Conservation (phyloP, 1,140 invertebrate species). For the Orius insidiosus region DNA sequence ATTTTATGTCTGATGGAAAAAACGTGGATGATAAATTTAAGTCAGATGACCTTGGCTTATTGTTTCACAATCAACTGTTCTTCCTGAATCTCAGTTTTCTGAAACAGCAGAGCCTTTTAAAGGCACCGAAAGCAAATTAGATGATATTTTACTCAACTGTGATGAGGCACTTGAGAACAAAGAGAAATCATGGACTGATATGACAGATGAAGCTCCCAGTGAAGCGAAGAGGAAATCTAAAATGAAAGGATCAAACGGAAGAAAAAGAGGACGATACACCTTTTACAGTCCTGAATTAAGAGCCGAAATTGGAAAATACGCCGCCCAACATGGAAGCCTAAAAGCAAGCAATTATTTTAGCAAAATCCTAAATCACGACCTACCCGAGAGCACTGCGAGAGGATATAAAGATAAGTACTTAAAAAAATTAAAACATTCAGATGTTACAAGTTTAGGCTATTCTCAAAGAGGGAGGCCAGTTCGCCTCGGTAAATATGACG, state of each 20-base stretch:
- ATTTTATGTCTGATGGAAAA: too few relatives aligned
- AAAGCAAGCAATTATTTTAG: constrained; percentile 25
- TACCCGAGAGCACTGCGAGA: constrained; percentile 26
- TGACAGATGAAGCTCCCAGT: not conserved
- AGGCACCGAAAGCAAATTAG: not conserved
- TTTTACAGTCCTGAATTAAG: constrained; percentile 26
- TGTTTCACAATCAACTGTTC: too few relatives aligned
- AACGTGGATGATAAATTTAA: too few relatives aligned
- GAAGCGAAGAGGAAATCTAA: constrained; percentile 3
- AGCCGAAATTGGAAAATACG: constrained; percentile 26
- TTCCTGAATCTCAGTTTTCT: not conserved
- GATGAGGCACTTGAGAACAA: too few relatives aligned
- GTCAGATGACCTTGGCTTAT: too few relatives aligned
- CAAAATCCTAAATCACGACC: constrained; percentile 22
- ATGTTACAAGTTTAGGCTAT: constrained; percentile 25
- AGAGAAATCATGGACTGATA: not conserved
- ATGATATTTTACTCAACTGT: too few relatives aligned
- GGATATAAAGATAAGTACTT: constrained; percentile 26
- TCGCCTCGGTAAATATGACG: constrained; percentile 26
- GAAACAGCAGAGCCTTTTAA: not conserved
- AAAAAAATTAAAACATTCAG: constrained; percentile 21
- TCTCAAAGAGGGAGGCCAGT: constrained; percentile 25
- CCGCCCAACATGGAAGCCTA: constrained; percentile 25
- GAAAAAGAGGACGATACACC: constrained; percentile 24
- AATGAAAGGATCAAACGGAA: constrained; percentile 13